These are phyloP conservation scores for Rhizomys pruinosus DNA, from an alignment of 2,113 vertebrate genomes.

Conservation along the genomic window DNA sequence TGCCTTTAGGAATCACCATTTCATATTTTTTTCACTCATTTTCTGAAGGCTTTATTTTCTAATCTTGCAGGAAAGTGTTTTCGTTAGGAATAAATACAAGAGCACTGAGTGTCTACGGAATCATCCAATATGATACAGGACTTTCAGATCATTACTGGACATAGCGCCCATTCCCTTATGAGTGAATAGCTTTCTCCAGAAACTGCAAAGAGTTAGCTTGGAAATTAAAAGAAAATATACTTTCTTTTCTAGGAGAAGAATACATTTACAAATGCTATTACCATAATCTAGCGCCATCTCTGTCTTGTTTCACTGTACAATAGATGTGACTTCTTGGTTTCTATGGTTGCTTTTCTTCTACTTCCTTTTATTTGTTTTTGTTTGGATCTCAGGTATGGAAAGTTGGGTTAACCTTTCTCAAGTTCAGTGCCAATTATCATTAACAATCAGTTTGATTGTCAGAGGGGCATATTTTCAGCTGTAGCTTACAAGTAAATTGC, in stretches of 20 bases:
- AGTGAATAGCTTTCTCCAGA: slow-evolving; percentile 29
- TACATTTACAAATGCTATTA: neutral
- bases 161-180: neutral
- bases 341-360: neutral
- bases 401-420: neutral
- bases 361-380: slow-evolving; percentile 6
- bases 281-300: neutral
- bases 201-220: neutral
- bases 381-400: neutral
- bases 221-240: neutral
- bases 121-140: slow-evolving; percentile 26
- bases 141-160: slow-evolving; percentile 27
- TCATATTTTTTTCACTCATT: slow-evolving; percentile 29
- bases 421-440: slow-evolving; percentile 1
- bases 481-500: neutral
- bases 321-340: neutral
- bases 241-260: neutral
- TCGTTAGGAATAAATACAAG: slow-evolving; percentile 50
- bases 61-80: slow-evolving; percentile 6
- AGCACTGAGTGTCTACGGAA: slow-evolving; percentile 20
- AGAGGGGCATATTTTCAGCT: neutral
- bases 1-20: slow-evolving; percentile 49
- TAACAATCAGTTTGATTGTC: neutral
- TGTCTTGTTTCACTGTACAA: neutral
- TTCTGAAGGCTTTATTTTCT: slow-evolving; percentile 34